phyloP scores from a whole-genome alignment of 1,140 invertebrate species.

The Oreohelix idahoensis region DNA sequence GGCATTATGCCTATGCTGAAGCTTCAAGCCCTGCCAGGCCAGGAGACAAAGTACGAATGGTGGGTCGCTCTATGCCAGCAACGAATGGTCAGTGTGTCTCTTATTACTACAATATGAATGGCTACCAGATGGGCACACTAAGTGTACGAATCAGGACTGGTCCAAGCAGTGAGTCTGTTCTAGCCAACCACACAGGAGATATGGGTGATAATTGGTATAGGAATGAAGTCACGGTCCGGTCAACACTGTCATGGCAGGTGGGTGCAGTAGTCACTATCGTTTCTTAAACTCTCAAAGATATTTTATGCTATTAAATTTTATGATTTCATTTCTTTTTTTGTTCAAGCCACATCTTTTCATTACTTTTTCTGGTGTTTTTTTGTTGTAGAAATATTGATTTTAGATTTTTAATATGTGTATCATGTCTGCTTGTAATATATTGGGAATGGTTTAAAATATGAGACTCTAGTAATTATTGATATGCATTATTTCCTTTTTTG shows the following conservation, averaged over 20 bases:
- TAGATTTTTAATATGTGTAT: too few relatives aligned
- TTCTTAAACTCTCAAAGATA: too few relatives aligned
- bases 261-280: not conserved
- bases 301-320: too few relatives aligned
- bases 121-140: constrained; percentile 58
- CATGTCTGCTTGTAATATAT: too few relatives aligned
- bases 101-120: constrained; percentile 78
- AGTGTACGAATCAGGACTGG: constrained; percentile 64
- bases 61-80: constrained; percentile 33
- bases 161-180: constrained; percentile 42
- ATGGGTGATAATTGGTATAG: constrained; percentile 66
- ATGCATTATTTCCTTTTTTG: too few relatives aligned
- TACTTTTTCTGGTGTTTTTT: too few relatives aligned
- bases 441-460: too few relatives aligned
- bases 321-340: too few relatives aligned
- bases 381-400: too few relatives aligned
- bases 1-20: constrained; percentile 67
- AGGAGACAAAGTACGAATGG: constrained; percentile 77
- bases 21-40: constrained; percentile 68
- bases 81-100: constrained; percentile 49
- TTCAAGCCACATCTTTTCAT: too few relatives aligned
- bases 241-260: constrained; percentile 47
- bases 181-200: constrained; percentile 56
- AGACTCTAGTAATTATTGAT: too few relatives aligned
- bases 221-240: constrained; percentile 52